Percentiles rank a stretch among this genome's conserved stretches.
Evolutionary conservation across 1,140 invertebrate genomes (phyloP).

Genomic region (Radopholus similis): DNA sequence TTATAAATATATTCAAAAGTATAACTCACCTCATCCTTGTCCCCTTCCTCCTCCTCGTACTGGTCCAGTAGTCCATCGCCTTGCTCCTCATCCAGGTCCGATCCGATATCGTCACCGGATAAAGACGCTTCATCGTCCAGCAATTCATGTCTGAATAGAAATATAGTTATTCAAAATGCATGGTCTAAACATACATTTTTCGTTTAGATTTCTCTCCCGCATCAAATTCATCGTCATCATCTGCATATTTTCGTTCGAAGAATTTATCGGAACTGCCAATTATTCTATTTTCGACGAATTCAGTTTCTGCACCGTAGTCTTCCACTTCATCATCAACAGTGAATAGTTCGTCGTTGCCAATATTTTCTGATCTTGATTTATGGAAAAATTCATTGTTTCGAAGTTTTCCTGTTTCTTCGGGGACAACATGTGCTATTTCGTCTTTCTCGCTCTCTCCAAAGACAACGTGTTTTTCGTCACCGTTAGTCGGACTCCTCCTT

Average conservation of each 20-base stretch:
- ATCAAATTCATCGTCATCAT: not conserved
- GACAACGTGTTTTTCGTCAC: not conserved
- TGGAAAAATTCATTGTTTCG: no score
- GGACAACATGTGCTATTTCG: not conserved
- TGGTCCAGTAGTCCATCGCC: slow-evolving; percentile 21
- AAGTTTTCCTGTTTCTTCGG: no score
- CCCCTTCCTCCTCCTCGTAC: slow-evolving; percentile 42
- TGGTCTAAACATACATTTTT: not conserved
- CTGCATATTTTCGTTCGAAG: not conserved
- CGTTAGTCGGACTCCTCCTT: not conserved
- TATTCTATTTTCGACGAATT: not conserved
- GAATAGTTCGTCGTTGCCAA: slow-evolving; percentile 3
- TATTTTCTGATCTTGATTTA: no score
- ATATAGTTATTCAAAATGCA: slow-evolving; percentile 8
- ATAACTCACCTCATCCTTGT: slow-evolving; percentile 23
- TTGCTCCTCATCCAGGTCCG: slow-evolving; percentile 27
- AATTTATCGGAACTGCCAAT: not conserved
- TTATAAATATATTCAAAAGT: slow-evolving; percentile 6
- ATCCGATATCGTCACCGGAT: slow-evolving; percentile 40
- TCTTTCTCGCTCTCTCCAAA: slow-evolving; percentile 18
- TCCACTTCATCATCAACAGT: slow-evolving; percentile 15
- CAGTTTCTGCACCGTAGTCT: not conserved
- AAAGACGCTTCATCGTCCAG: slow-evolving; percentile 43
- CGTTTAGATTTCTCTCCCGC: not conserved
- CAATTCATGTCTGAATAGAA: slow-evolving; percentile 24